phyloP scores from a whole-genome alignment of 1,140 invertebrate species.

The Cotesia typhae region DNA sequence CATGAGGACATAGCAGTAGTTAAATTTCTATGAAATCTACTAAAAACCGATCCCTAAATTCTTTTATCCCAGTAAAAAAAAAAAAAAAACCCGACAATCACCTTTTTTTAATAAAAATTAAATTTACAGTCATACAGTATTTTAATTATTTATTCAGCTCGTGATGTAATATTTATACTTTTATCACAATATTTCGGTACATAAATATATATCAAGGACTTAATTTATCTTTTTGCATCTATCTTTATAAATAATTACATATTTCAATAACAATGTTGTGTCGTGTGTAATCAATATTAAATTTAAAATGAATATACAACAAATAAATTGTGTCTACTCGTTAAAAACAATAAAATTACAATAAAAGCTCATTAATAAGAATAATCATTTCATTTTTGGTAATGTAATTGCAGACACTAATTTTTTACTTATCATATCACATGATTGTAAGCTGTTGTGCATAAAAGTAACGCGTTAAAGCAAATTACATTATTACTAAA shows the following conservation, averaged over 20 bases:
- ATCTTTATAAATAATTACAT: constrained; percentile 27
- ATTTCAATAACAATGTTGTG: constrained; percentile 47
- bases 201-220: constrained; percentile 61
- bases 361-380: constrained; percentile 16
- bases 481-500: constrained; percentile 1
- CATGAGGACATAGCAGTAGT: too few species aligned
- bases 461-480: constrained; percentile 13
- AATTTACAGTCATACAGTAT: background rate
- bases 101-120: too few species aligned
- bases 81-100: too few species aligned
- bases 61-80: too few species aligned
- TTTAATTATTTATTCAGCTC: background rate
- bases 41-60: too few species aligned
- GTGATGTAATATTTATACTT: constrained; percentile 39
- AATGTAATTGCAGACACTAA: constrained; percentile 31
- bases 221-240: constrained; percentile 46
- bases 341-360: constrained; percentile 22
- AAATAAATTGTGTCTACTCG: background rate
- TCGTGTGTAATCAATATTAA: constrained; percentile 37
- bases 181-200: constrained; percentile 63
- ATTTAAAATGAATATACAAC: constrained; percentile 18
- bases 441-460: constrained; percentile 27
- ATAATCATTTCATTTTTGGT: constrained; percentile 33
- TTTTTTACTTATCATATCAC: constrained; percentile 35
- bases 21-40: too few species aligned